Percentiles rank a stretch among this genome's conserved stretches.
These are phyloP conservation scores for Nycticryphes semicollaris DNA, from an alignment of 2,113 vertebrate genomes.

Conservation along the genomic window DNA sequence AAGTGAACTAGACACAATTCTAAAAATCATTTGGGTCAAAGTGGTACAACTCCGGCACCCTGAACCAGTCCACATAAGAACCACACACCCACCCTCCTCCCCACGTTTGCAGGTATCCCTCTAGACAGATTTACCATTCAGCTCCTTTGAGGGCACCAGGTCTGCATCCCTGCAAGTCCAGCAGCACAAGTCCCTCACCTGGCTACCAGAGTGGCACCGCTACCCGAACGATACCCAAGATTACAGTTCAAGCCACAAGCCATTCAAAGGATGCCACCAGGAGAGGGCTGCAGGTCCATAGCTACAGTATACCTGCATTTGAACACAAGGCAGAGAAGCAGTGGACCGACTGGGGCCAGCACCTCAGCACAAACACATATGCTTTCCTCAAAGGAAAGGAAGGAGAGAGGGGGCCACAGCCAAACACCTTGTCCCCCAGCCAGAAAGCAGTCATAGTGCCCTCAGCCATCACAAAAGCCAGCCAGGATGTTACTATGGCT, in stretches of 20 bases:
- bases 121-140: not conserved
- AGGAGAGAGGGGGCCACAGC: accelerated
- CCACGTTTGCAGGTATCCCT: not conserved
- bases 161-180: not conserved
- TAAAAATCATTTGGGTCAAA: not conserved
- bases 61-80: not conserved
- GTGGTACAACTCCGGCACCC: not conserved
- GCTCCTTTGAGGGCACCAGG: not conserved
- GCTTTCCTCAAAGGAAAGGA: not conserved
- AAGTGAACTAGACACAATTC: not conserved
- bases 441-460: too few relatives aligned
- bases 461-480: not conserved
- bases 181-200: not conserved
- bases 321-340: not conserved
- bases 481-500: not conserved
- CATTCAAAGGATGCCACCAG: not conserved
- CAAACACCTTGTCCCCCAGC: not conserved
- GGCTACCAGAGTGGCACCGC: not conserved
- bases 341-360: accelerated
- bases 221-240: accelerated
- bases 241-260: accelerated
- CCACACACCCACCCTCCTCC: accelerated
- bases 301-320: accelerated
- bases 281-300: not conserved
- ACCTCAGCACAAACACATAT: accelerated